phyloP scores from a whole-genome alignment of 2,797 vertebrate genomes.

The Mycteria americana region DNA sequence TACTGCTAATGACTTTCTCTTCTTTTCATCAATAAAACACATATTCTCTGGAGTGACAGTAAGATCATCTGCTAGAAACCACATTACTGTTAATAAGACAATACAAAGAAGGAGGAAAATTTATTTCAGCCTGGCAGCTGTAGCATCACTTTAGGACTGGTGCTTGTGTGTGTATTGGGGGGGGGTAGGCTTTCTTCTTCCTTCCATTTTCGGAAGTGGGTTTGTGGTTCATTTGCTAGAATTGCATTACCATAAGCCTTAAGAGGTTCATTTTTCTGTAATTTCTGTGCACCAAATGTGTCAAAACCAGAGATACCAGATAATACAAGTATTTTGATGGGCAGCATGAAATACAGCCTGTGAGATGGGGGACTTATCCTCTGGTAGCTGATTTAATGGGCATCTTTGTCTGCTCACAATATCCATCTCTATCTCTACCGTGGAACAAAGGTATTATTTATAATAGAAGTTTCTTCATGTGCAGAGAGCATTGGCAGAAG shows the following conservation, averaged over 20 bases:
- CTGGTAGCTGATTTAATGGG: background rate
- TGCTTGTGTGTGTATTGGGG: fast-evolving
- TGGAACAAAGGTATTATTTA: background rate
- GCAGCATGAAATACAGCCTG: background rate
- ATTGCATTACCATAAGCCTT: background rate
- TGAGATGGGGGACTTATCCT: background rate
- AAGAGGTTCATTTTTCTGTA: background rate
- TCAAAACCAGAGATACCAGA: background rate
- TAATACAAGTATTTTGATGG: background rate
- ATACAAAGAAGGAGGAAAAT: conserved; percentile 7
- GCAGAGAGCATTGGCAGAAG: background rate
- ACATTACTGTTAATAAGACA: conserved; percentile 25
- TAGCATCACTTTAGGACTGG: background rate
- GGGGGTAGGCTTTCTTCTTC: background rate
- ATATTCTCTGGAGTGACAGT: background rate
- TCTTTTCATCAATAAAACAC: conserved; percentile 48
- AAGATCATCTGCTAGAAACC: conserved; percentile 33
- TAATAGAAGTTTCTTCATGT: background rate
- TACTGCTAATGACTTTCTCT: conserved; percentile 43
- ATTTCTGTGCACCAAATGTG: background rate
- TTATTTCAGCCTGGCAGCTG: background rate
- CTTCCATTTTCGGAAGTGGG: background rate
- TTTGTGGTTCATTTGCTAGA: conserved; percentile 1
- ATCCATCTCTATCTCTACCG: background rate
- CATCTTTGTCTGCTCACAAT: background rate